Conservation (phyloP, 2,888 invertebrate species). For the Latrodectus elegans region DNA sequence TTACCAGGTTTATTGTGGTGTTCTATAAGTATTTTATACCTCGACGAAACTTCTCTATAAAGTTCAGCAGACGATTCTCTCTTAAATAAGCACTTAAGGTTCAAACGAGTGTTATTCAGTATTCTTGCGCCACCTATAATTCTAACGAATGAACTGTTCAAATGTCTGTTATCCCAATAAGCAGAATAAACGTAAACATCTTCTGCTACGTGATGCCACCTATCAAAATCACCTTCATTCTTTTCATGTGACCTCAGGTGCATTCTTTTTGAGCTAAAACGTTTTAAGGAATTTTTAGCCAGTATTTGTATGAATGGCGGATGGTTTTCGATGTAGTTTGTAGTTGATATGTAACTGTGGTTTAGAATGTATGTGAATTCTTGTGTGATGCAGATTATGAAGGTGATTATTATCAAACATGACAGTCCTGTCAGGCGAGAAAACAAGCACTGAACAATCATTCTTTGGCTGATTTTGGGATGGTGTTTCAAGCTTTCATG, state of each 20-base stretch:
- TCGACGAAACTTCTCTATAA: not conserved
- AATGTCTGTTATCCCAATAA: slow-evolving; percentile 71
- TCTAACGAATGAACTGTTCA: slow-evolving; percentile 35
- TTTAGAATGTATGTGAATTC: slow-evolving; percentile 55
- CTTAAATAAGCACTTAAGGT: slow-evolving; percentile 31
- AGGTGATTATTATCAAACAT: slow-evolving; percentile 15
- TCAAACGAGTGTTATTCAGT: not conserved
- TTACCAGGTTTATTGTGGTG: slow-evolving; percentile 31
- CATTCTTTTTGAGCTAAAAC: not conserved
- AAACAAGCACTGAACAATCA: slow-evolving; percentile 23
- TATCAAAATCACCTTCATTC: not conserved
- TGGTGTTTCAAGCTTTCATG: too few relatives aligned
- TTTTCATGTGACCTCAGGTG: not conserved
- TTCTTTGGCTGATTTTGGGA: not conserved
- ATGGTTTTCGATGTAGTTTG: not conserved
- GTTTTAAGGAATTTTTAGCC: not conserved
- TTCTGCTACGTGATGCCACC: slow-evolving; percentile 72
- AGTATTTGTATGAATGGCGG: not conserved
- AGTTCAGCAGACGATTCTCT: not conserved
- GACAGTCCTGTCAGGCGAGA: slow-evolving; percentile 37
- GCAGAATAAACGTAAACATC: slow-evolving; percentile 72
- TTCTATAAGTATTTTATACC: slow-evolving; percentile 31
- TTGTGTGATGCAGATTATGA: slow-evolving; percentile 32
- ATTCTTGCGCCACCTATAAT: slow-evolving; percentile 32
- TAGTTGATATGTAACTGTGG: slow-evolving; percentile 18